phyloP scores from a whole-genome alignment of 2,888 invertebrate genomes.

The Cenopis cana region DNA sequence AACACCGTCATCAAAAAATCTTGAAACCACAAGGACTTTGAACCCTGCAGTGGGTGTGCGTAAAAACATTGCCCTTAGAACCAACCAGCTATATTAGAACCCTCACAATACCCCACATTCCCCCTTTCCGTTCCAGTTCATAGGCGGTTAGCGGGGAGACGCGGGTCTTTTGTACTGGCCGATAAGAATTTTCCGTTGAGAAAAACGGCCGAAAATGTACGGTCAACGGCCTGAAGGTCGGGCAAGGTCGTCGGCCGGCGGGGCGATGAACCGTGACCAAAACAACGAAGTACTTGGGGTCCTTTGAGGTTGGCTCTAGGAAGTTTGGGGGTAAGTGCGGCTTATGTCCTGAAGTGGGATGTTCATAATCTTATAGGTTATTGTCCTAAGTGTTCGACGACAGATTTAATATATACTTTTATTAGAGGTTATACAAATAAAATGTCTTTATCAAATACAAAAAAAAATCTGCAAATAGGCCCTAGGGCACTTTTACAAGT shows the following conservation, averaged over 20 bases:
- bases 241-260: slow-evolving; percentile 69
- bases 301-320: slow-evolving; percentile 29
- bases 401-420: too few species aligned
- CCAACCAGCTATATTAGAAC: slow-evolving; percentile 56
- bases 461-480: too few species aligned
- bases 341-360: neutral
- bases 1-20: neutral
- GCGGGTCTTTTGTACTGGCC: slow-evolving; percentile 60
- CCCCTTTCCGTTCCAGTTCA: neutral
- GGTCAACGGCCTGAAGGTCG: slow-evolving; percentile 62
- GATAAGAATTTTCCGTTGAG: slow-evolving; percentile 74
- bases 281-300: slow-evolving; percentile 52
- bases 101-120: slow-evolving; percentile 3
- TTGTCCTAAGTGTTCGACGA: too few species aligned
- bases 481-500: too few species aligned
- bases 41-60: slow-evolving; percentile 57
- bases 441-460: too few species aligned
- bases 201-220: slow-evolving; percentile 78
- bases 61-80: slow-evolving; percentile 68
- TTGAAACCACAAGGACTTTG: slow-evolving; percentile 46
- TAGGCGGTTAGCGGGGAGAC: slow-evolving; percentile 46
- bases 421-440: too few species aligned
- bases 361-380: too few species aligned
- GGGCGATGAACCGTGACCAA: slow-evolving; percentile 61
- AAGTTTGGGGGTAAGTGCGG: slow-evolving; percentile 6